phyloP scores from a whole-genome alignment of 2,797 vertebrate genomes.

The Cynopterus sphinx region DNA sequence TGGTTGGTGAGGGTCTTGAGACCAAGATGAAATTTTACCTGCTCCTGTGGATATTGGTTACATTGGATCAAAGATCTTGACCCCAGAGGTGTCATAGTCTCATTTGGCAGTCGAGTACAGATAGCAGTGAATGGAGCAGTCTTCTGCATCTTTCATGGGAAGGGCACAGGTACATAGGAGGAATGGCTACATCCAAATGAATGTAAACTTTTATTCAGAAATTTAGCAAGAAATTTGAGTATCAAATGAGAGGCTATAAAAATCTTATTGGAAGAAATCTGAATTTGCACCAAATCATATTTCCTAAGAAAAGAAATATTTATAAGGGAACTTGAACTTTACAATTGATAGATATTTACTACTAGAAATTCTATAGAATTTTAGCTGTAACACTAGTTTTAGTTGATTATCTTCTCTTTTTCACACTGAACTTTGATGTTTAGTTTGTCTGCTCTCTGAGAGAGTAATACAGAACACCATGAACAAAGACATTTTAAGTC shows the following conservation, averaged over 20 bases:
- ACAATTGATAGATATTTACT: conserved; percentile 24
- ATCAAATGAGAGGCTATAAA: not conserved
- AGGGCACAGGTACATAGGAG: not conserved
- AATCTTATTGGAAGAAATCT: not conserved
- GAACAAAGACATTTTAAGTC: not conserved
- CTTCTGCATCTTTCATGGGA: not conserved
- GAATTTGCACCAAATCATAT: conserved; percentile 42
- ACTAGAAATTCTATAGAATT: not conserved
- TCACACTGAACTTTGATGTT: not conserved
- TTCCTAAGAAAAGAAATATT: conserved; percentile 35
- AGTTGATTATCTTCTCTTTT: conserved; percentile 26
- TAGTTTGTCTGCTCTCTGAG: not conserved
- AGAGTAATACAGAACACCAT: not conserved
- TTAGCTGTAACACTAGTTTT: not conserved
- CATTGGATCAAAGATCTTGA: not conserved
- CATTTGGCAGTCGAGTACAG: not conserved
- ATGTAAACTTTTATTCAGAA: not conserved
- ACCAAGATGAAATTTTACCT: not conserved
- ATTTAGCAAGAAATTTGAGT: not conserved
- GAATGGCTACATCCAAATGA: not conserved
- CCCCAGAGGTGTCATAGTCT: not conserved
- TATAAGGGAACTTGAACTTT: conserved; percentile 28
- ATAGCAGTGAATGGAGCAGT: not conserved
- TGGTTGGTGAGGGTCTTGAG: not conserved
- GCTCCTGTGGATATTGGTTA: not conserved